A percentile compares a stretch with the other conserved stretches of the same genome.
Evolutionary conservation across 1,140 invertebrate genomes (phyloP).

Genomic region (Tyrophagus putrescentiae): DNA sequence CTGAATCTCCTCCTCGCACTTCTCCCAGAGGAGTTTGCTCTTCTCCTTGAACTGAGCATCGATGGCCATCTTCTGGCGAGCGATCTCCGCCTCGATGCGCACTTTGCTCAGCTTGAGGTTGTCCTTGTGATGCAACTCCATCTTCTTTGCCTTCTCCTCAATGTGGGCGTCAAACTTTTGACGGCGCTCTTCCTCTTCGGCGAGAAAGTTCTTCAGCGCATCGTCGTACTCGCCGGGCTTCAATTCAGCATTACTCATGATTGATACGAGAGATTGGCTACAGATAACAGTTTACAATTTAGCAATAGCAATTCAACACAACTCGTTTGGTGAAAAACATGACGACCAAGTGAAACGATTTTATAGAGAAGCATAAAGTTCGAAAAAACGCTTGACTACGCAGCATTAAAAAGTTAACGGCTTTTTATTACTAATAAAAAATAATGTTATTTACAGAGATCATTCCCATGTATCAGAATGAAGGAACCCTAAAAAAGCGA

Average conservation of each 20-base stretch:
- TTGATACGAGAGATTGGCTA: no score
- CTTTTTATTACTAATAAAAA: no score
- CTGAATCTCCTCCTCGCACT: background rate
- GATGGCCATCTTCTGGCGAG: background rate
- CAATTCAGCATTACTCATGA: no score
- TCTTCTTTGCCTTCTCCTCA: background rate
- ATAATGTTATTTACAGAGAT: background rate
- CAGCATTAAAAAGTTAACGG: no score
- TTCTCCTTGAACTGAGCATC: background rate
- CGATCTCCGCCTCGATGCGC: background rate
- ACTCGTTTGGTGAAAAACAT: no score
- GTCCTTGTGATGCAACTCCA: background rate
- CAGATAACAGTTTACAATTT: no score
- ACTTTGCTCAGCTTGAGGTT: background rate
- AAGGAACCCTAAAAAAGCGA: background rate
- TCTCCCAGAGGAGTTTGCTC: background rate
- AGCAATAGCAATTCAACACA: no score
- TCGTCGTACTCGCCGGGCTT: background rate
- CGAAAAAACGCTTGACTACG: no score
- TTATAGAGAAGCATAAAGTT: no score
- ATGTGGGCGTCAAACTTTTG: background rate
- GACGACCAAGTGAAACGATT: no score
- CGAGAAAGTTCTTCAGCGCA: background rate
- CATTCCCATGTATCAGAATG: background rate
- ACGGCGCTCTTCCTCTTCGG: conserved; percentile 6